These are phyloP conservation scores for Stenichneumon culpator DNA, from an alignment of 2,888 invertebrate species.

Conservation along the genomic window DNA sequence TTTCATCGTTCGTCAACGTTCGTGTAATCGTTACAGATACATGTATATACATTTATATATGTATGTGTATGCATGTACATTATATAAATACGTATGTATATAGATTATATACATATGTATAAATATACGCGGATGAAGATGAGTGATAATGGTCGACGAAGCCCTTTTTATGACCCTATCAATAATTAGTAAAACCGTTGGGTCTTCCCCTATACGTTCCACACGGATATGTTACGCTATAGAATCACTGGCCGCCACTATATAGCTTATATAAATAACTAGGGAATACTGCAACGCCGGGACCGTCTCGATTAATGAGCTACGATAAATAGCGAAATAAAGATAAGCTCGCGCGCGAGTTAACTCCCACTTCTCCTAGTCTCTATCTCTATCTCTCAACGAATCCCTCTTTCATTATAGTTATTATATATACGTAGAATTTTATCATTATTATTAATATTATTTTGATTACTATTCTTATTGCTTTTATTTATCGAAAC, in stretches of 20 bases:
- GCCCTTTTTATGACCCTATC: slow-evolving; percentile 51
- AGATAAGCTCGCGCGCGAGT: slow-evolving; percentile 30
- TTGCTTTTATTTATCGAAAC: background rate
- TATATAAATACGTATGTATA: background rate
- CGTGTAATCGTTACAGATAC: background rate
- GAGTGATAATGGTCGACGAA: slow-evolving; percentile 20
- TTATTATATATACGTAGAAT: slow-evolving; percentile 19
- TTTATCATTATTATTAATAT: slow-evolving; percentile 7
- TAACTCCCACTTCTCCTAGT: background rate
- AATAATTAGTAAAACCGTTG: slow-evolving; percentile 54
- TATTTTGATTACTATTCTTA: background rate
- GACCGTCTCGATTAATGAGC: slow-evolving; percentile 52
- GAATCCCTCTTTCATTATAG: slow-evolving; percentile 18
- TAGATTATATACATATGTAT: background rate
- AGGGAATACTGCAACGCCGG: slow-evolving; percentile 24
- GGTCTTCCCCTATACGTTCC: background rate
- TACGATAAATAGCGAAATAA: slow-evolving; percentile 56
- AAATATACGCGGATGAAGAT: background rate
- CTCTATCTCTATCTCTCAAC: slow-evolving; percentile 3
- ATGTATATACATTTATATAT: background rate
- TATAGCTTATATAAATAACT: slow-evolving; percentile 7
- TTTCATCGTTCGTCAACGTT: slow-evolving; percentile 35
- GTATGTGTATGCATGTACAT: background rate
- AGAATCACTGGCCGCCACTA: slow-evolving; percentile 4
- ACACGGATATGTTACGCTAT: slow-evolving; percentile 24